Conservation (phyloP, 2,113 vertebrate species). For the Cygnus buccinator region DNA sequence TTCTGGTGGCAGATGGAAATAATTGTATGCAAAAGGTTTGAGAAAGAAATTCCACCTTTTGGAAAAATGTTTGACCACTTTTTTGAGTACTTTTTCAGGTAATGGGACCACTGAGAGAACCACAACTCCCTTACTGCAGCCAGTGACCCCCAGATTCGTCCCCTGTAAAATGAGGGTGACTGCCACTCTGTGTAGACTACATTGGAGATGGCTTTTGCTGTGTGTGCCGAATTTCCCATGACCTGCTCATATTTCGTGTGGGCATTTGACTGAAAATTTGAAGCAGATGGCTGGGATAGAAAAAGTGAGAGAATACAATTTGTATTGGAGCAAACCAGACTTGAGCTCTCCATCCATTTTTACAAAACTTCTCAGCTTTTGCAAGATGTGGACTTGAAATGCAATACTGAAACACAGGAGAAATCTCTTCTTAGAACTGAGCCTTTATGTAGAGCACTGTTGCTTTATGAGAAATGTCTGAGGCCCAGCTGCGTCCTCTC, state of each 20-base stretch:
- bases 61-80: not conserved
- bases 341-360: not conserved
- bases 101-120: not conserved
- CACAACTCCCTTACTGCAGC: not conserved
- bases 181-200: not conserved
- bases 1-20: not conserved
- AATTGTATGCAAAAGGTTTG: not conserved
- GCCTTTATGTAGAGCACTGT: not conserved
- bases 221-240: not conserved
- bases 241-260: not conserved
- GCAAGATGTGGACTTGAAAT: not conserved
- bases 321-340: not conserved
- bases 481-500: not conserved
- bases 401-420: not conserved
- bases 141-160: not conserved
- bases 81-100: not conserved
- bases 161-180: not conserved
- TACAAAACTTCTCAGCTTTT: not conserved
- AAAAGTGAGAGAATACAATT: not conserved
- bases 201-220: not conserved
- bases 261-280: not conserved
- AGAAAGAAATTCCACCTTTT: not conserved
- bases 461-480: not conserved
- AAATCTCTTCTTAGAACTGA: not conserved
- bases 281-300: not conserved